phyloP scores from a whole-genome alignment of 1,140 invertebrate species.

The Drosophila ficusphila region DNA sequence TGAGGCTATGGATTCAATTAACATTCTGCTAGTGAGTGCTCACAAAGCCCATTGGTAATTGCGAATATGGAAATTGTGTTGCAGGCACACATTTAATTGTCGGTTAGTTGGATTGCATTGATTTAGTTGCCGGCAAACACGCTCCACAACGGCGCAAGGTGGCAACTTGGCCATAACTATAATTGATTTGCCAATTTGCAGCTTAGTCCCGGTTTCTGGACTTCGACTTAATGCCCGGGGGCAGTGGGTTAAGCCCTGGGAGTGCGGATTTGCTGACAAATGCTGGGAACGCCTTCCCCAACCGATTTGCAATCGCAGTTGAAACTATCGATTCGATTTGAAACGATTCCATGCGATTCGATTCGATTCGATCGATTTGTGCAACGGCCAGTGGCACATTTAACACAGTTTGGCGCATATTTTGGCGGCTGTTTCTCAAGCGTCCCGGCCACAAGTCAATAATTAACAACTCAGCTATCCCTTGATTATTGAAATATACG shows the following conservation, averaged over 20 bases:
- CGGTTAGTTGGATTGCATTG: slow-evolving; percentile 50
- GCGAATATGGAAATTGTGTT: slow-evolving; percentile 67
- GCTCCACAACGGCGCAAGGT: slow-evolving; percentile 42
- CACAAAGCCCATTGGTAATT: slow-evolving; percentile 30
- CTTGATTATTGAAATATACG: slow-evolving; percentile 72
- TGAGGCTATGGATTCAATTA: slow-evolving; percentile 51
- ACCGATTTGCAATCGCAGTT: slow-evolving; percentile 28
- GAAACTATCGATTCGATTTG: slow-evolving; percentile 14
- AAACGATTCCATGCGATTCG: neutral
- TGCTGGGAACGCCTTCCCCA: slow-evolving; percentile 50
- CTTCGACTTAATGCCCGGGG: neutral
- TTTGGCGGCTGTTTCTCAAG: slow-evolving; percentile 39
- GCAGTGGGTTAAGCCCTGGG: slow-evolving; percentile 57
- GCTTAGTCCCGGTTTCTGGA: slow-evolving; percentile 19
- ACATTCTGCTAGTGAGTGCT: slow-evolving; percentile 18
- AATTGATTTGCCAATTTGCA: slow-evolving; percentile 74
- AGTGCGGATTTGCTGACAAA: slow-evolving; percentile 60
- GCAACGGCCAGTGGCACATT: slow-evolving; percentile 32
- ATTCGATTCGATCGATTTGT: slow-evolving; percentile 22
- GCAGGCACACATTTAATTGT: slow-evolving; percentile 59
- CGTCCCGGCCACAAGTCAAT: slow-evolving; percentile 47
- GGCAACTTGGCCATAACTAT: slow-evolving; percentile 70
- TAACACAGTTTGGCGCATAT: slow-evolving; percentile 51
- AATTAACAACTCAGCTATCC: slow-evolving; percentile 75
- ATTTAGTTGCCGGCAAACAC: slow-evolving; percentile 56